Base-by-base conservation (phyloP, 2,888 invertebrate genomes). In the Orgyia antiqua region DNA sequence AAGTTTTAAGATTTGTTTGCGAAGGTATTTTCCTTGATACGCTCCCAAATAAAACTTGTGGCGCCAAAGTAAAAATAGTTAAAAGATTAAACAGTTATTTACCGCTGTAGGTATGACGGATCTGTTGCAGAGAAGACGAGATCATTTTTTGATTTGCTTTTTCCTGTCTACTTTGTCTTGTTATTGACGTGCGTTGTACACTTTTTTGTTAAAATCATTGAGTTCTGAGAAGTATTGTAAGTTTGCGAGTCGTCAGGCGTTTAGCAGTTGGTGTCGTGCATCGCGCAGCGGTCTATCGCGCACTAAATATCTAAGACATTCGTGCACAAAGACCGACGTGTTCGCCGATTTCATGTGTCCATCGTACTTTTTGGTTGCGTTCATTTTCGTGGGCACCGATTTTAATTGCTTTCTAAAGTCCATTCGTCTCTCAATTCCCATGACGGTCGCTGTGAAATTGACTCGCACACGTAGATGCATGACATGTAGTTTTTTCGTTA, bases 401-500 rank as follows among this genome's bases (percentile, higher is more conserved):
- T 82, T 79, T 84, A 84, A 86, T 84, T 84, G 76, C 83, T 82
- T 84, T 82, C 78, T 74, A 76, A 77, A 79, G 68, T 75, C 70
- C 69, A 76, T 77, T 77, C 77, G 77, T 70, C 73, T 71, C 69
- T 74, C 71, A 70, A 83, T 83, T 86, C 86, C 83, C 86, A 84
- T 79, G 84, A 76, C 82, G 70, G 75, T 68, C 73, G 71, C 76
- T 73, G 76, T 78, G 78, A 83, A 82, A 83, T 80, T 70, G 80
- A 77, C 78, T 72, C 75, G 77, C 83, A 83, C 80, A 83, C 82
- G 80, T 80, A 78, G 80, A 78, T 83, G 80, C 86, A 83, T 84
- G 86, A 84, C 84, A 80, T 80, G 15, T 83, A 76, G 78, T 78
- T 86, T 82, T 83, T 79, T 76, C 70, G 68, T 68, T 65, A 60